These are phyloP conservation scores for Hipparchia sbordonii DNA, from an alignment of 2,888 invertebrate genomes.

Conservation along the genomic window DNA sequence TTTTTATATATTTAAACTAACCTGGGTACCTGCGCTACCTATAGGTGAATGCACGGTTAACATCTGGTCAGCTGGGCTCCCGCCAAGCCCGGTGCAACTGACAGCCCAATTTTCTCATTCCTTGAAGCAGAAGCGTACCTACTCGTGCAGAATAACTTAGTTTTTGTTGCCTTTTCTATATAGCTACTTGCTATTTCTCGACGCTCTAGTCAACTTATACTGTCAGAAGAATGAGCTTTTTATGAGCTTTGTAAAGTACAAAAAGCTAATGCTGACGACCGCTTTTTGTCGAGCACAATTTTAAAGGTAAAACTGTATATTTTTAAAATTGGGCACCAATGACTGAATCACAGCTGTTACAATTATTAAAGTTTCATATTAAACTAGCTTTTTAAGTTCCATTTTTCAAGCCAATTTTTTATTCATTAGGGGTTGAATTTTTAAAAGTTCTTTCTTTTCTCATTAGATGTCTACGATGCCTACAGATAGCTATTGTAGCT, in stretches of 20 bases:
- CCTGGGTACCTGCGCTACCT: not conserved
- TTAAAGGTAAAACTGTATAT: too few relatives aligned
- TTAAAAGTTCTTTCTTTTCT: too few relatives aligned
- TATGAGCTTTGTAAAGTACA: not conserved
- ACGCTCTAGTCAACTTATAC: not conserved
- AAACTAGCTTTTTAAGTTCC: too few relatives aligned
- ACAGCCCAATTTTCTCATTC: slow-evolving; percentile 44
- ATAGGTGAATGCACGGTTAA: slow-evolving; percentile 18
- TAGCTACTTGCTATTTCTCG: slow-evolving; percentile 13
- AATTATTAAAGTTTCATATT: too few relatives aligned
- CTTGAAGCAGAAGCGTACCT: slow-evolving; percentile 36
- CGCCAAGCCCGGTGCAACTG: slow-evolving; percentile 41
- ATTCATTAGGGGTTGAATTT: too few relatives aligned
- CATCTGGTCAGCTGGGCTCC: slow-evolving; percentile 39
- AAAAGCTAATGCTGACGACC: not conserved
- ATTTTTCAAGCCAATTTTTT: too few relatives aligned
- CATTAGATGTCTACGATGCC: too few relatives aligned
- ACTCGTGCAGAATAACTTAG: slow-evolving; percentile 35
- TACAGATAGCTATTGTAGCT: too few relatives aligned
- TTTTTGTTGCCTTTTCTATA: slow-evolving; percentile 13
- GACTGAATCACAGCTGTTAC: too few relatives aligned
- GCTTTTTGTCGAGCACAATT: not conserved
- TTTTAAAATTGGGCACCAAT: too few relatives aligned
- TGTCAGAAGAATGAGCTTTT: not conserved
- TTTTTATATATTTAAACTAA: too few relatives aligned